Conservation (phyloP, 2,797 vertebrate species). For the Epinephelus awoara region DNA sequence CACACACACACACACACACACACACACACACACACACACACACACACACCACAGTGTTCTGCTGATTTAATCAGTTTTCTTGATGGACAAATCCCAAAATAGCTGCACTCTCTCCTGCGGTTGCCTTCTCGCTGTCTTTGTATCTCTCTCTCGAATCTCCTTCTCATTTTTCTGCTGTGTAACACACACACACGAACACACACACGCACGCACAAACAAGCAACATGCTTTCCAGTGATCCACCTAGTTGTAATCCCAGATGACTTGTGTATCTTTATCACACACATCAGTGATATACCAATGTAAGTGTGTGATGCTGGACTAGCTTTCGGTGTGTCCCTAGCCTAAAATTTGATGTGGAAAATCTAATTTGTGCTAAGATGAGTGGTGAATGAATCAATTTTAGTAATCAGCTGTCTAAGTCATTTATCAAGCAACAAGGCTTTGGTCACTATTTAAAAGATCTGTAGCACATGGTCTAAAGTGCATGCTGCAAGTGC, state of each 20-base stretch:
- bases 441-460: background rate
- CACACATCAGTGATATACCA: background rate
- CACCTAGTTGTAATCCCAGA: conserved; percentile 26
- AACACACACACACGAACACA: conserved; percentile 15
- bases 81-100: conserved; percentile 71
- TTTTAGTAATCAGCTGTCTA: background rate
- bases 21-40: conserved; percentile 35
- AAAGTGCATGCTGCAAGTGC: too few relatives aligned
- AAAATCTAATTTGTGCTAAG: background rate
- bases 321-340: background rate
- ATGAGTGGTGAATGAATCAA: background rate
- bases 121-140: conserved; percentile 41
- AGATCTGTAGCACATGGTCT: too few relatives aligned
- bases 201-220: conserved; percentile 6
- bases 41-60: conserved; percentile 48
- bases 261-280: conserved; percentile 10
- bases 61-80: conserved; percentile 70
- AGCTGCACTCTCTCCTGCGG: conserved; percentile 53
- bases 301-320: background rate
- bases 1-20: conserved; percentile 40
- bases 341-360: background rate
- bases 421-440: background rate
- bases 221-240: conserved; percentile 11
- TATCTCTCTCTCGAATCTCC: conserved; percentile 25
- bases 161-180: conserved; percentile 47